Evolutionary conservation across 2,888 invertebrate genomes (phyloP).

Genomic region (Tetragonula carbonaria): DNA sequence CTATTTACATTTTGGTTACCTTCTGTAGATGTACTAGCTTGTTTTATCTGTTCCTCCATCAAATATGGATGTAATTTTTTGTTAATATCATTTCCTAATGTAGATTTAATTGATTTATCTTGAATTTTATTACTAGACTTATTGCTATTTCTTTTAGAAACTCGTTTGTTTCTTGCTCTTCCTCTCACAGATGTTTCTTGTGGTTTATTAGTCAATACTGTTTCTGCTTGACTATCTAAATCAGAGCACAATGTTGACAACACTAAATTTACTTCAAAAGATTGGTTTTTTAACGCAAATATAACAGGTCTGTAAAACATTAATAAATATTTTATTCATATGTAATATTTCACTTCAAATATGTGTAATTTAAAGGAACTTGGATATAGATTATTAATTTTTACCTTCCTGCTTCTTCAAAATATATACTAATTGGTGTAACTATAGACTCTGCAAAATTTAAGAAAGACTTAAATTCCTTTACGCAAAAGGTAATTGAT

Average conservation of each 20-base stretch:
- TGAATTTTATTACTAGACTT: slow-evolving; percentile 41
- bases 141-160: slow-evolving; percentile 20
- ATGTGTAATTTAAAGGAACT: slow-evolving; percentile 59
- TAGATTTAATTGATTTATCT: slow-evolving; percentile 19
- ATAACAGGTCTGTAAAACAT: slow-evolving; percentile 89
- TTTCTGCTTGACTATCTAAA: slow-evolving; percentile 81
- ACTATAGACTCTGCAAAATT: slow-evolving; percentile 91
- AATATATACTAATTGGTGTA: slow-evolving; percentile 89
- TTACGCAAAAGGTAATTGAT: slow-evolving; percentile 93
- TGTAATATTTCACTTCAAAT: slow-evolving; percentile 20
- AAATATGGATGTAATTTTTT: slow-evolving; percentile 16
- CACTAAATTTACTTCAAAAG: slow-evolving; percentile 92
- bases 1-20: neutral
- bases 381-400: slow-evolving; percentile 51
- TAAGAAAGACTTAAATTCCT: slow-evolving; percentile 92
- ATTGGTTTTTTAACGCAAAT: slow-evolving; percentile 89
- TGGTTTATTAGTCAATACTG: slow-evolving; percentile 30
- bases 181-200: slow-evolving; percentile 36
- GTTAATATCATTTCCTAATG: neutral
- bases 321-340: slow-evolving; percentile 84
- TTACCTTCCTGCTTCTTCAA: slow-evolving; percentile 91
- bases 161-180: slow-evolving; percentile 18
- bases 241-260: slow-evolving; percentile 90
- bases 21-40: slow-evolving; percentile 1
- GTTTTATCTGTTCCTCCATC: slow-evolving; percentile 1